phyloP scores from a whole-genome alignment of 2,888 invertebrate genomes.

The Limnephilus marmoratus region DNA sequence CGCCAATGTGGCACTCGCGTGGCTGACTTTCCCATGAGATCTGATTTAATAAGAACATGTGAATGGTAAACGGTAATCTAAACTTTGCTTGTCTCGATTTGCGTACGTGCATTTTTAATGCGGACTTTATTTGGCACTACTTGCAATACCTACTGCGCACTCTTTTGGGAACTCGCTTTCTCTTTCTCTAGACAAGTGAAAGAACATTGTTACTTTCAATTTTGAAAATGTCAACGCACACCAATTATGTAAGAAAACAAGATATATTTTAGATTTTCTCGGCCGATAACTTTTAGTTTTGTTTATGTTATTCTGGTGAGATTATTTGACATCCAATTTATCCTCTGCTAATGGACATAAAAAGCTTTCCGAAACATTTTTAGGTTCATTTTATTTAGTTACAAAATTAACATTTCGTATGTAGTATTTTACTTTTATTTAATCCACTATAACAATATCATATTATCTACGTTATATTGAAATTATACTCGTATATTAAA shows the following conservation, averaged over 20 bases:
- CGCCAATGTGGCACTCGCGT: conserved; percentile 41
- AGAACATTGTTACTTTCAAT: conserved; percentile 35
- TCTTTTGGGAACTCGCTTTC: conserved; percentile 27
- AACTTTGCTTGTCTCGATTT: not conserved
- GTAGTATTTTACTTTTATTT: too few species aligned
- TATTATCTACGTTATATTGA: too few species aligned
- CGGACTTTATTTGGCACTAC: conserved; percentile 12
- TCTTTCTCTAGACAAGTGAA: conserved; percentile 29
- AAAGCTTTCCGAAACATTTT: not conserved
- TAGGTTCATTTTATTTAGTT: too few species aligned
- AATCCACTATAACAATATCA: too few species aligned
- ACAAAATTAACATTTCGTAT: too few species aligned
- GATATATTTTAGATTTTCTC: not conserved
- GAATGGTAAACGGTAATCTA: not conserved
- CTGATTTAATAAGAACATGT: conserved; percentile 44
- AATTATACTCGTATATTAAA: too few species aligned
- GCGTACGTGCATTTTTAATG: not conserved
- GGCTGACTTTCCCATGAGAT: conserved; percentile 37
- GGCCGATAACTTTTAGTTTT: too few species aligned
- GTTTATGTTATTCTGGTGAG: not conserved
- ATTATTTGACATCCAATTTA: not conserved
- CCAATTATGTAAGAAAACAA: not conserved
- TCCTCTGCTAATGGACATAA: not conserved
- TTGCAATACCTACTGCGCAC: conserved; percentile 3
- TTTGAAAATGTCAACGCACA: conserved; percentile 26